Percentiles rank a stretch among this genome's conserved stretches.
These are phyloP conservation scores for Hipparchia semele DNA, from an alignment of 2,888 invertebrate genomes.

Conservation along the genomic window DNA sequence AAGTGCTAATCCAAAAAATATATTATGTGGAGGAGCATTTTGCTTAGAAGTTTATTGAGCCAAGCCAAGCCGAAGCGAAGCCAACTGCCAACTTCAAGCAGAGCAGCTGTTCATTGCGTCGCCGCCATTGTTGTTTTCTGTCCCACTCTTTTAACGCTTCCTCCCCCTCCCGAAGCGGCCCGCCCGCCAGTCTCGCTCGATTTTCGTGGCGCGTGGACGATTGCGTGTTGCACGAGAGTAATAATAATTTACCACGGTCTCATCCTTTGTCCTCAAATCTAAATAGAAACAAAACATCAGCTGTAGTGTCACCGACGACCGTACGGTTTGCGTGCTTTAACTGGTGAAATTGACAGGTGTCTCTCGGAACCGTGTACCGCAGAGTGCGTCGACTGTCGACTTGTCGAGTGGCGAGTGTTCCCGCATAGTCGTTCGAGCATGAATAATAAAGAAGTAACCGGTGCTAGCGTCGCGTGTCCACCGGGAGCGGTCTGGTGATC, in stretches of 20 bases:
- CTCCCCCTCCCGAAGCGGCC: slow-evolving; percentile 47
- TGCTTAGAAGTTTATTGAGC: background rate
- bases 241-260: slow-evolving; percentile 63
- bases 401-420: slow-evolving; percentile 58
- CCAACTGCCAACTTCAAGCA: slow-evolving; percentile 46
- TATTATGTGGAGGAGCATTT: background rate
- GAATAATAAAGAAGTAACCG: slow-evolving; percentile 80
- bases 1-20: background rate
- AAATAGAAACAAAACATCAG: slow-evolving; percentile 39
- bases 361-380: slow-evolving; percentile 55
- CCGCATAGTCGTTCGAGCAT: slow-evolving; percentile 78
- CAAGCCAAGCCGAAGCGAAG: slow-evolving; percentile 43
- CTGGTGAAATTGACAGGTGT: slow-evolving; percentile 62
- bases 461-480: slow-evolving; percentile 73
- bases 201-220: slow-evolving; percentile 68
- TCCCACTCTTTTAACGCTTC: slow-evolving; percentile 56
- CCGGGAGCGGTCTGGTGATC: slow-evolving; percentile 72
- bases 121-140: slow-evolving; percentile 70
- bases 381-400: slow-evolving; percentile 50
- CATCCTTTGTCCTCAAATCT: slow-evolving; percentile 75
- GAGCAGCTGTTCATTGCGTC: slow-evolving; percentile 74
- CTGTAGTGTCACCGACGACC: background rate
- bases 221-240: slow-evolving; percentile 45
- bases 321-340: slow-evolving; percentile 45
- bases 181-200: slow-evolving; percentile 76